These are phyloP conservation scores for Protonemura montana DNA, from an alignment of 2,888 invertebrate species.

Conservation along the genomic window DNA sequence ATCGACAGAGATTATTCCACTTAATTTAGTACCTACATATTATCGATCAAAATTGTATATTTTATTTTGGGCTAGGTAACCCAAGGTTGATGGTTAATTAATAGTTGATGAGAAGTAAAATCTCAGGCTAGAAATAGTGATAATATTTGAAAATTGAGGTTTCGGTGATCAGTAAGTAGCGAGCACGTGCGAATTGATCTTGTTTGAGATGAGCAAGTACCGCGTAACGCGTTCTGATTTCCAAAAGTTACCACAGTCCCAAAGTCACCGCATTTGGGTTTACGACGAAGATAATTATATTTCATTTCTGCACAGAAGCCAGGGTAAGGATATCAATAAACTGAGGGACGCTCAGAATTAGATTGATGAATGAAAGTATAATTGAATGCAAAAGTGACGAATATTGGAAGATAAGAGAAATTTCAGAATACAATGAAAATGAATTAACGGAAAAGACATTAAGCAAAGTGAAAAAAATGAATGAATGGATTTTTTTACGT, in stretches of 20 bases:
- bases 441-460: slow-evolving; percentile 48
- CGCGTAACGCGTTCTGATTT: background rate
- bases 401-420: slow-evolving; percentile 41
- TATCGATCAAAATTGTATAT: too few relatives aligned
- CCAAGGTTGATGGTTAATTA: too few relatives aligned
- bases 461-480: slow-evolving; percentile 47
- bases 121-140: too few relatives aligned
- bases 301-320: background rate
- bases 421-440: slow-evolving; percentile 45
- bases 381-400: slow-evolving; percentile 44
- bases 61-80: too few relatives aligned
- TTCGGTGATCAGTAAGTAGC: too few relatives aligned
- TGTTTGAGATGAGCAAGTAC: background rate
- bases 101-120: too few relatives aligned
- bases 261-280: background rate
- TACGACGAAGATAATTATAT: background rate
- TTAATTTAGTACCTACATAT: too few relatives aligned
- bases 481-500: slow-evolving; percentile 48
- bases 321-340: background rate
- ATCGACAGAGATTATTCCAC: too few relatives aligned
- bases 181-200: too few relatives aligned
- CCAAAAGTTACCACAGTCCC: background rate
- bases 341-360: slow-evolving; percentile 32
- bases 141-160: too few relatives aligned
- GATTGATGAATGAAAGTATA: slow-evolving; percentile 45